These are phyloP conservation scores for Anguilla pacifica DNA, from an alignment of 2,797 vertebrate species.

Conservation along the genomic window DNA sequence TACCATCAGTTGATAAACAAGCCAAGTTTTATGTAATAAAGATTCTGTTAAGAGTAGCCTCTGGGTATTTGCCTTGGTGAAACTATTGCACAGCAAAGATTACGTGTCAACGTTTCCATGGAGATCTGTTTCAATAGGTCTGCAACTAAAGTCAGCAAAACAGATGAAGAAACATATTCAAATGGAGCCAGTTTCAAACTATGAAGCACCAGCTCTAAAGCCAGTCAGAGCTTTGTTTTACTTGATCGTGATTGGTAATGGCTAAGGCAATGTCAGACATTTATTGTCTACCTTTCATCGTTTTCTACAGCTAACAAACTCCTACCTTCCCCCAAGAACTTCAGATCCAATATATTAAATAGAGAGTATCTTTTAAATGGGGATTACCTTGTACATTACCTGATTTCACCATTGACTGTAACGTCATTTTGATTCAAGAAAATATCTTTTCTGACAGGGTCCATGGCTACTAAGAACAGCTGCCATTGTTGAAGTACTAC, in stretches of 20 bases:
- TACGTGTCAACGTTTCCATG: neutral
- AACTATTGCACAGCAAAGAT: neutral
- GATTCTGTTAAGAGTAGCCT: conserved; percentile 6
- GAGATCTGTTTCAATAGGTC: neutral
- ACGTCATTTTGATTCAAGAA: neutral
- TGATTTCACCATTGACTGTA: neutral
- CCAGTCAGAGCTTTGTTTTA: neutral
- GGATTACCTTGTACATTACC: neutral
- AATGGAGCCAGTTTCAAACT: neutral
- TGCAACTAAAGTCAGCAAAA: neutral
- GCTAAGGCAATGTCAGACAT: neutral
- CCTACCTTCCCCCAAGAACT: neutral
- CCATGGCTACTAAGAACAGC: neutral
- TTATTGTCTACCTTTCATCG: neutral
- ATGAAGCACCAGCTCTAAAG: neutral
- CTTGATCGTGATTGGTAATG: neutral
- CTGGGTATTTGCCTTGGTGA: neutral
- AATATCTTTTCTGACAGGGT: neutral
- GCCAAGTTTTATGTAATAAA: conserved; percentile 15
- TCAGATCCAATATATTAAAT: neutral
- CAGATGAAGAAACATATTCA: neutral
- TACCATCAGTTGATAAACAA: conserved; percentile 11
- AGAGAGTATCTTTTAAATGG: neutral
- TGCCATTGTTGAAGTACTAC: neutral
- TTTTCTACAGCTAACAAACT: neutral